Evolutionary conservation across 2,113 vertebrate genomes (phyloP).

Genomic region (Hemicordylus capensis): DNA sequence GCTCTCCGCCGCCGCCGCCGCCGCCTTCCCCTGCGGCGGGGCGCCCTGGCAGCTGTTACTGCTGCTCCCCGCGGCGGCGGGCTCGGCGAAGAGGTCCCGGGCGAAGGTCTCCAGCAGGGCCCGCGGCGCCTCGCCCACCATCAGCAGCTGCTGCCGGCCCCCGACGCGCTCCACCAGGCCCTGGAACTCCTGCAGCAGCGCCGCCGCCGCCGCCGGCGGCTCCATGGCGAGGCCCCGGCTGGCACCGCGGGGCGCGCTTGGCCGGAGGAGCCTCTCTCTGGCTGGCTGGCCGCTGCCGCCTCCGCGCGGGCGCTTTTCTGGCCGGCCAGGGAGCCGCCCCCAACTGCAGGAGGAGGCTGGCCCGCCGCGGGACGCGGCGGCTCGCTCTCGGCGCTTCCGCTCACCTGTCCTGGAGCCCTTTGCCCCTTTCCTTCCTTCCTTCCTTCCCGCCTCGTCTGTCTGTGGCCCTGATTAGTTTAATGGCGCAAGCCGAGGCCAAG

Average conservation of each 20-base stretch:
- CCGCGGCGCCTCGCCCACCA: slow-evolving; percentile 69
- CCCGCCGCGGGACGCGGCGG: too few relatives aligned
- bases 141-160: slow-evolving; percentile 63
- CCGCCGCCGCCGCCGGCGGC: slow-evolving; percentile 16
- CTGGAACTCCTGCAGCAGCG: slow-evolving; percentile 41
- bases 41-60: neutral
- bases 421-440: too few relatives aligned
- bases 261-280: neutral
- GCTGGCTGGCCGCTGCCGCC: neutral
- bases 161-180: slow-evolving; percentile 67
- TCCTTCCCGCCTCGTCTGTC: too few relatives aligned
- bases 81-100: slow-evolving; percentile 56
- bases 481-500: too few relatives aligned
- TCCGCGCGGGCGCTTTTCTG: too few relatives aligned
- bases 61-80: neutral
- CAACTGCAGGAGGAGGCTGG: too few relatives aligned
- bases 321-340: too few relatives aligned
- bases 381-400: too few relatives aligned
- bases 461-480: too few relatives aligned
- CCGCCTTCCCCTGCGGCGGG: neutral
- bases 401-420: too few relatives aligned
- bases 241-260: neutral
- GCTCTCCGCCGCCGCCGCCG: neutral
- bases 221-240: neutral
- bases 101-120: slow-evolving; percentile 64